These are phyloP conservation scores for Anthoscopus minutus DNA, from an alignment of 2,113 vertebrate genomes.

Conservation along the genomic window DNA sequence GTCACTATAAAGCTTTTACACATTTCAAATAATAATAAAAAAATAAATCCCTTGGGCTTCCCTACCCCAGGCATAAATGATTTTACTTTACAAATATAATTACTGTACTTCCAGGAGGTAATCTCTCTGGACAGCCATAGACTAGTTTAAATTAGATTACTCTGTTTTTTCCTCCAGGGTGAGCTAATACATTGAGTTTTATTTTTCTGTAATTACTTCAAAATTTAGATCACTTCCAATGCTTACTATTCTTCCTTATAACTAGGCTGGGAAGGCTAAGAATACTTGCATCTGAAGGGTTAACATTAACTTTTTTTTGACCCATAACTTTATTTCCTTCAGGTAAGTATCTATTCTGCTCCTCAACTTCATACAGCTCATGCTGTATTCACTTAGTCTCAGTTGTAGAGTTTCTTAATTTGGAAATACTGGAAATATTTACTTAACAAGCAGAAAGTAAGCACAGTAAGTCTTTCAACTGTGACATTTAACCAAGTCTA, in stretches of 20 bases:
- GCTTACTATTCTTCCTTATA: background rate
- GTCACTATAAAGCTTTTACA: background rate
- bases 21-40: background rate
- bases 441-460: background rate
- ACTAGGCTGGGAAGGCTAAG: background rate
- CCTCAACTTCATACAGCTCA: background rate
- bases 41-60: background rate
- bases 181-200: background rate
- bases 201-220: slow-evolving; percentile 48
- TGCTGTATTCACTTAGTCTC: background rate
- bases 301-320: background rate
- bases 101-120: slow-evolving; percentile 41
- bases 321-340: background rate
- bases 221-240: background rate
- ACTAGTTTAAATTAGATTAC: slow-evolving; percentile 39
- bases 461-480: background rate
- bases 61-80: background rate
- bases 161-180: slow-evolving; percentile 7
- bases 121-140: slow-evolving; percentile 43
- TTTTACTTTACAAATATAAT: slow-evolving; percentile 49
- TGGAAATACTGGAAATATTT: slow-evolving; percentile 10
- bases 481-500: background rate
- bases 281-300: background rate
- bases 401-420: background rate
- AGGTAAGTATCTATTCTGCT: background rate